Conservation (phyloP, 2,113 vertebrate species). For the Notothenia coriiceps region DNA sequence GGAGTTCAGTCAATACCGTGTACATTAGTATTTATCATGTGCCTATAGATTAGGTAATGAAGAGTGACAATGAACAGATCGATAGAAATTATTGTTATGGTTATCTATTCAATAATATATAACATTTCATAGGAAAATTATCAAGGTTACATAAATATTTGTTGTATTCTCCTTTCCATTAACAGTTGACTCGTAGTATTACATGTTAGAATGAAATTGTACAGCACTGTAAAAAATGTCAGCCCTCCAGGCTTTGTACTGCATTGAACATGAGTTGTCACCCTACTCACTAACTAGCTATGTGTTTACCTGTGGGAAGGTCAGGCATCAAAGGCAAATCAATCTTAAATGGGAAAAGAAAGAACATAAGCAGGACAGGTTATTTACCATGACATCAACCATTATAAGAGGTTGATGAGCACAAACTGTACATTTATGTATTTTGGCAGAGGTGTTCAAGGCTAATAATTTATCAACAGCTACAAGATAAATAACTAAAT, state of each 20-base stretch:
- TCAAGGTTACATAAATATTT: neutral
- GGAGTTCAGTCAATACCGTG: neutral
- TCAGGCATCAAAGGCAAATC: constrained; percentile 26
- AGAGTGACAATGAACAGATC: neutral
- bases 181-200: constrained; percentile 24
- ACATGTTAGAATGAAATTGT: constrained; percentile 47
- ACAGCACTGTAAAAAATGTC: constrained; percentile 58
- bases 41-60: neutral
- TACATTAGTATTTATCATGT: constrained; percentile 7
- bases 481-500: neutral
- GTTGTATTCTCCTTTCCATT: constrained; percentile 3
- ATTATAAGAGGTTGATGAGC: constrained; percentile 25
- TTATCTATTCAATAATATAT: neutral
- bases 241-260: constrained; percentile 41
- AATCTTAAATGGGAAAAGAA: constrained; percentile 59
- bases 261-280: constrained; percentile 36
- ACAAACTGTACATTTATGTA: constrained; percentile 1
- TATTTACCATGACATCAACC: constrained; percentile 29
- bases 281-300: neutral
- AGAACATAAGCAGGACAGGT: constrained; percentile 4
- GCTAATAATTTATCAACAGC: neutral
- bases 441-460: neutral
- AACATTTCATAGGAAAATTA: neutral
- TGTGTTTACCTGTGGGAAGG: constrained; percentile 66
- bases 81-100: neutral